Base-by-base conservation (phyloP, 2,888 invertebrate species). In the Pteria penguin region DNA sequence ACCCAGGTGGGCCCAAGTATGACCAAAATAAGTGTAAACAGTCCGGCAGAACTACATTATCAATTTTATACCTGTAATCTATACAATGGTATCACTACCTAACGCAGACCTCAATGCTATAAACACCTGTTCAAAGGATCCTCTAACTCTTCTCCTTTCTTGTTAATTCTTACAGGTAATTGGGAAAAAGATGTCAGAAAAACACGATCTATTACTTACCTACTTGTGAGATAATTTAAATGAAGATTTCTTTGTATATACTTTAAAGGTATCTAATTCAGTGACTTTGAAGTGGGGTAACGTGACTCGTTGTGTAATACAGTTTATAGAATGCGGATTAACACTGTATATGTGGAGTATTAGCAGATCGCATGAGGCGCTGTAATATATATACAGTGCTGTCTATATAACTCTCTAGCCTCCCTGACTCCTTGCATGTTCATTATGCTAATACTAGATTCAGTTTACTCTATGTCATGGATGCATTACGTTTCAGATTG, bases 1-100 rank as follows among this genome's bases (percentile, higher is more conserved):
- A 60, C 60, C 60, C 60, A 60, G 60, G 60, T 60, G 60, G 60
- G 60, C 60, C 24, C 60, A 60, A 26, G 27, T n/a, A n/a, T 29
- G 60, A 60, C 60, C 60, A 60, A 27, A 60, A 11, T 60, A 4
- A 26, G 4, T 22, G 22, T 60, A 60, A 60, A 45, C 18, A 45
- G 45, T 45, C 45, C 8, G 18, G 45, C 8, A 45, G 18, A 45
- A 45, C 45, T 45, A 45, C 45, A 45, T 45, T 45, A 45, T 45
- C 45, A 45, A 45, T 18, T 45, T 45, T 14, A 45, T 45, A 45
- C 45, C 45, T 45, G 45, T 14, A 45, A 45, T 45, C 45, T 45
- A 45, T 45, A 45, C 11, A 18, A 8, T 18, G 8, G 45, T 45
- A 45, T 45, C 18, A 45, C 18, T 45, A 45, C 18, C 45, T 45